Evolutionary conservation across 2,888 invertebrate genomes (phyloP).

Genomic region (Napeogenes inachia): DNA sequence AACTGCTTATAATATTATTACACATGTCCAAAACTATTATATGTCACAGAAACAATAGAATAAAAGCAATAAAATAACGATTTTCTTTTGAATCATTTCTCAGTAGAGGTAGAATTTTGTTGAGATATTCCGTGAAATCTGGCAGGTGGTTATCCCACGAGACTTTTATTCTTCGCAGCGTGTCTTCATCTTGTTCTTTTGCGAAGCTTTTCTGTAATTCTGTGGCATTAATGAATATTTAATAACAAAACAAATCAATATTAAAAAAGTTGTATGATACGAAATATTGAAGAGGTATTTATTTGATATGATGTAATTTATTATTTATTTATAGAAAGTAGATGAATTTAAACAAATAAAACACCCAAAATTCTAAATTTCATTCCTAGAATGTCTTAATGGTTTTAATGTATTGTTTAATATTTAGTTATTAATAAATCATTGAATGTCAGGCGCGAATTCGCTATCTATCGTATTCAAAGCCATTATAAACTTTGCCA

Average conservation of each 20-base stretch:
- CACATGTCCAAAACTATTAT: not conserved
- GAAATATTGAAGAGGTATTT: no score
- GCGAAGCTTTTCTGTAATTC: conserved; percentile 62
- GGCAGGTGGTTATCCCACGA: conserved; percentile 70
- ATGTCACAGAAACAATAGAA: not conserved
- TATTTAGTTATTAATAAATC: not conserved
- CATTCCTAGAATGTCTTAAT: no score
- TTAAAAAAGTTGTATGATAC: not conserved
- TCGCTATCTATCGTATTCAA: not conserved
- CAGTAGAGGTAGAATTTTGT: conserved; percentile 63
- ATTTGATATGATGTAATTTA: no score
- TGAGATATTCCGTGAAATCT: conserved; percentile 55
- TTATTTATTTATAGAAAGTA: no score
- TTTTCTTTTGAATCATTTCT: conserved; percentile 66
- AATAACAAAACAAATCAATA: conserved; percentile 1
- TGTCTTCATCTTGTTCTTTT: conserved; percentile 58
- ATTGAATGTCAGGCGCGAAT: not conserved
- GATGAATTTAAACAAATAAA: no score
- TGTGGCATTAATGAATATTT: conserved; percentile 33
- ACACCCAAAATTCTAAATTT: no score
- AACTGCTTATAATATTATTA: no score
- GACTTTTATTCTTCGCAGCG: conserved; percentile 54
- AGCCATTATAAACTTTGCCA: not conserved
- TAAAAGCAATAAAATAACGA: conserved; percentile 44
- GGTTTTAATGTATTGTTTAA: no score